Evolutionary conservation across 64 coral and sea anemone species (phyloP).

Genomic region (Trachythela sp.): DNA sequence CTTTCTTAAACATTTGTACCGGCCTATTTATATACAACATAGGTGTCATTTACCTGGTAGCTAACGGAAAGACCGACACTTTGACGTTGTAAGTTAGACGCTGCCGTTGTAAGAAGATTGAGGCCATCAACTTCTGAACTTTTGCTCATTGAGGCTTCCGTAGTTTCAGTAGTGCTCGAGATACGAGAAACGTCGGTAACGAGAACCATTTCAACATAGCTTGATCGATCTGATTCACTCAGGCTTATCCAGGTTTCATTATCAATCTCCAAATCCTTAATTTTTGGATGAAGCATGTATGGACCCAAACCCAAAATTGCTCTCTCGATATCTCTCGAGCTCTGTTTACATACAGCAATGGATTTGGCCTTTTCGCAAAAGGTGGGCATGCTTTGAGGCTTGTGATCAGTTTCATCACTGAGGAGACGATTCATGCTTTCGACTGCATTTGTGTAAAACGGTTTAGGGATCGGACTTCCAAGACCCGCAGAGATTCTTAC

Average conservation of each 20-base stretch:
- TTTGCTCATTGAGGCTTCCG: too few species aligned
- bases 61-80: too few species aligned
- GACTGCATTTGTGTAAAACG: not conserved
- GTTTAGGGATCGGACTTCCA: not conserved
- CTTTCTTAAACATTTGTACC: too few species aligned
- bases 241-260: not conserved
- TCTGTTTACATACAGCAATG: not conserved
- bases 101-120: too few species aligned
- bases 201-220: not conserved
- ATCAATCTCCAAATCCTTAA: not conserved
- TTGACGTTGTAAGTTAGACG: too few species aligned
- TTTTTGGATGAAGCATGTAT: not conserved
- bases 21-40: too few species aligned
- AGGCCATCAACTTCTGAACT: too few species aligned
- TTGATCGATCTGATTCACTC: not conserved
- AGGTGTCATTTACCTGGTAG: too few species aligned
- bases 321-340: not conserved
- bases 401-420: conserved; percentile 22
- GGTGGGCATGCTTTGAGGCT: not conserved
- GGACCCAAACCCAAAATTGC: not conserved
- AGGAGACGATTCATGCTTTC: conserved; percentile 29
- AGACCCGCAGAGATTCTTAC: conserved; percentile 7
- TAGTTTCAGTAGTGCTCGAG: too few species aligned
- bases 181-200: not conserved
- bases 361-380: not conserved